These are phyloP conservation scores for Stictonetta naevosa DNA, from an alignment of 2,113 vertebrate species.

Conservation along the genomic window DNA sequence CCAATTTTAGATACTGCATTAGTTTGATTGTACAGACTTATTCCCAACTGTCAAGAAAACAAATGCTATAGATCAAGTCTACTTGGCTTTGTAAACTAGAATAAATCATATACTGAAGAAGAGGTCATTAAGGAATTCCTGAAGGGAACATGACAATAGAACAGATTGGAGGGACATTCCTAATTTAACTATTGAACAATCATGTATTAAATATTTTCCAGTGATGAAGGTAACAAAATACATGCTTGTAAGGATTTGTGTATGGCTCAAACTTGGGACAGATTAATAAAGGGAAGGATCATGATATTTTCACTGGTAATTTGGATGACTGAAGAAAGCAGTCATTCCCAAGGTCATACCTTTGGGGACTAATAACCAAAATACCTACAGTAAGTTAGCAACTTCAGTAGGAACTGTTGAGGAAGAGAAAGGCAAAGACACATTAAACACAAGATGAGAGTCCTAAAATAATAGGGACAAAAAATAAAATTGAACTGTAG, in stretches of 20 bases:
- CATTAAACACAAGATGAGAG: neutral
- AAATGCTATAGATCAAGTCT: neutral
- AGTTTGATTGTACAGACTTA: neutral
- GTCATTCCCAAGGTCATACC: neutral
- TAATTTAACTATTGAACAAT: neutral
- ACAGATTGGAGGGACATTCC: neutral
- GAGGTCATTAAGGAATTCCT: neutral
- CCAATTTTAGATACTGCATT: neutral
- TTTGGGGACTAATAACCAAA: neutral
- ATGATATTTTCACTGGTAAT: accelerated
- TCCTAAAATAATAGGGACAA: neutral
- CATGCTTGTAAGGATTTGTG: neutral
- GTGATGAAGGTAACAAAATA: neutral
- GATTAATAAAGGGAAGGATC: neutral
- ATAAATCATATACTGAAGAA: neutral
- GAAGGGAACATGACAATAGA: neutral
- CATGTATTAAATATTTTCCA: neutral
- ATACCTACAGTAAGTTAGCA: neutral
- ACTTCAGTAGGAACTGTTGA: neutral
- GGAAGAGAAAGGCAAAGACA: neutral
- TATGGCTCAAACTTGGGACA: neutral
- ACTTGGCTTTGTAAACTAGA: neutral
- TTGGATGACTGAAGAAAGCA: neutral
- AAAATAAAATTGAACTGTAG: neutral
- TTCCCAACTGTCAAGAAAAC: neutral